Evolutionary conservation across 1,140 invertebrate genomes (phyloP), one percentile per base, ranked within the genome.

Genomic region (Diorhabda sublineata): DNA sequence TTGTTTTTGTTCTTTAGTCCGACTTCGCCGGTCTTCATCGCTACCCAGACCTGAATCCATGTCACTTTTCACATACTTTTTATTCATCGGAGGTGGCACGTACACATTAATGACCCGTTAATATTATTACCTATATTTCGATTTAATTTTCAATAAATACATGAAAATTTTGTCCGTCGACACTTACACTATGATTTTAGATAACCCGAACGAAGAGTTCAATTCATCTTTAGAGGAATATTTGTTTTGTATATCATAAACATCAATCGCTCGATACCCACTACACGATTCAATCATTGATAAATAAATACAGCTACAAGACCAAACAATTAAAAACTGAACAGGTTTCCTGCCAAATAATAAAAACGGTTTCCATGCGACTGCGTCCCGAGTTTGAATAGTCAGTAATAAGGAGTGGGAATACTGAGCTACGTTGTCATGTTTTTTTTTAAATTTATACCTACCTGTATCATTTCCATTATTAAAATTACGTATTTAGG

Each of bases 1-100:
- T 68, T 89, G 89, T 72, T 89, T 88, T 71, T 90, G 89, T 78
- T 89, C 89, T 75, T 88, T 88, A 4, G 87, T 86, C 77, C 84
- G 56, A 81, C 83, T 58, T 81, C 85, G 43, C 78, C 77, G 81
- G 77, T 82, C 75, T 64, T 85, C 83, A 74, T 85, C 83, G 69
- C 85, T 85, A 70, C 86, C 85, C 69, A 86, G 73, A 75, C 85
- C 85, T 43, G 85, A 87, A 80, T 87, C 85, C 79, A 85, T 85
- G 79, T 84, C 84, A 74, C 82, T 82, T 67, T 71, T 71, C 45
- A 73, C 71, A 69, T 73, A 58, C 69, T 71, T 68, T 61, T 65
- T 69, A 71, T 70, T 74, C 73, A 74, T 74, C 66, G 65, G 59
- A 56, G 41, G 7, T 44, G 26, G 5, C n/a, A 62, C 26, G 11